Evolutionary conservation across 2,113 vertebrate species (phyloP).

Genomic region (Cryptotis parvus): DNA sequence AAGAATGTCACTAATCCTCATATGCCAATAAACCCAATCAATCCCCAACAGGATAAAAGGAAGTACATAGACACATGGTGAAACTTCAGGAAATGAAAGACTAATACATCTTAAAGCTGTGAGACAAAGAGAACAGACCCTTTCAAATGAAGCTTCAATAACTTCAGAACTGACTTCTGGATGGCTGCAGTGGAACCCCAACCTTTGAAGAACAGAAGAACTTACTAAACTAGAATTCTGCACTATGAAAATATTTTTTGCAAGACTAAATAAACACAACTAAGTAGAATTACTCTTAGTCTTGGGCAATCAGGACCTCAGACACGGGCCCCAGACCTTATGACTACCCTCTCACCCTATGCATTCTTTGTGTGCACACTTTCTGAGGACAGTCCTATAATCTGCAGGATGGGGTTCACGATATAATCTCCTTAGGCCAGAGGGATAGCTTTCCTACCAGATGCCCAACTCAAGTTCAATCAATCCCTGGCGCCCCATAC

Average conservation of each 20-base stretch:
- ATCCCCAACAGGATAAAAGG: not conserved
- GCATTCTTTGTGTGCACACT: too few species aligned
- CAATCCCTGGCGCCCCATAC: too few species aligned
- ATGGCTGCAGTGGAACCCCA: not conserved
- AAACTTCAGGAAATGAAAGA: not conserved
- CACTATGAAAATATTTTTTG: not conserved
- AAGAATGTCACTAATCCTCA: not conserved
- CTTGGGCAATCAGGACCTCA: not conserved
- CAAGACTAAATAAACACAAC: not conserved
- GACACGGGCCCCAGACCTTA: rapidly evolving
- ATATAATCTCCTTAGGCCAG: too few species aligned
- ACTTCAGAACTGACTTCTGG: too few species aligned
- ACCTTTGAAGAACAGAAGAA: not conserved
- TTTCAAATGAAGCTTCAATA: too few species aligned
- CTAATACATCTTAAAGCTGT: too few species aligned
- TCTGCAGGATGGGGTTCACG: too few species aligned
- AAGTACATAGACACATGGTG: not conserved
- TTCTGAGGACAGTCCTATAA: too few species aligned
- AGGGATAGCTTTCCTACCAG: too few species aligned
- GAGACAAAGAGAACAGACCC: too few species aligned
- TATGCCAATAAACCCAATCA: not conserved
- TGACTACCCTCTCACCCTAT: not conserved
- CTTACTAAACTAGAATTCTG: not conserved
- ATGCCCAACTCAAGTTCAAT: too few species aligned
- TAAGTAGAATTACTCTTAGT: not conserved